These are phyloP conservation scores for Cynopterus brachyotis DNA, from an alignment of 2,113 vertebrate genomes.

Conservation along the genomic window DNA sequence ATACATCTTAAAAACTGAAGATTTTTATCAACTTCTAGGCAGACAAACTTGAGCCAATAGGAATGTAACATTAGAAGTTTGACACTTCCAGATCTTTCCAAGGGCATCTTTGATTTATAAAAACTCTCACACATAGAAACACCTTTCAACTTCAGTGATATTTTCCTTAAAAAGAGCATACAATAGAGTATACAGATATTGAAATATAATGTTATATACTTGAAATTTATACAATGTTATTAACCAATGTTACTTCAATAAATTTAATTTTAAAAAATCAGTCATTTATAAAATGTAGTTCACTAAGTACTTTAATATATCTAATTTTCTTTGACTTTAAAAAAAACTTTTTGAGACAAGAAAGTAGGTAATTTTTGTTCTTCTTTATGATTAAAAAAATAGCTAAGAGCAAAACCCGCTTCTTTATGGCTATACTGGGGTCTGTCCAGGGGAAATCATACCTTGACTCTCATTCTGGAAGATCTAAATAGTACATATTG, in stretches of 20 bases:
- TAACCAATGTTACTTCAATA: neutral
- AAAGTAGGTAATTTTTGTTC: neutral
- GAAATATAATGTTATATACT: neutral
- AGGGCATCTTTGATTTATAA: neutral
- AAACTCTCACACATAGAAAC: neutral
- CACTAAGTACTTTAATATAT: neutral
- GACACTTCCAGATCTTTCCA: neutral
- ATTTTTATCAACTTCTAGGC: constrained; percentile 10
- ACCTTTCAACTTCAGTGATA: neutral
- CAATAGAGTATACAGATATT: neutral
- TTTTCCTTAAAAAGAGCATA: neutral
- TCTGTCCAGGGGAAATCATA: neutral
- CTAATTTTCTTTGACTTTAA: neutral
- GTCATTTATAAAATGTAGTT: neutral
- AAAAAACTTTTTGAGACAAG: neutral
- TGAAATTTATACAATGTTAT: neutral
- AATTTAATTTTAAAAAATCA: neutral
- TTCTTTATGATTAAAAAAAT: neutral
- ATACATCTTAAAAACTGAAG: neutral
- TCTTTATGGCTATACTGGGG: neutral
- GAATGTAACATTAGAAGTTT: neutral
- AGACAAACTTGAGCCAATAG: neutral
- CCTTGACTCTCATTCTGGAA: neutral
- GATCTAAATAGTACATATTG: neutral
- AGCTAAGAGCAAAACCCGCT: neutral